Conservation (phyloP, 1,140 invertebrate genomes). For the Eurytemora carolleeae region DNA sequence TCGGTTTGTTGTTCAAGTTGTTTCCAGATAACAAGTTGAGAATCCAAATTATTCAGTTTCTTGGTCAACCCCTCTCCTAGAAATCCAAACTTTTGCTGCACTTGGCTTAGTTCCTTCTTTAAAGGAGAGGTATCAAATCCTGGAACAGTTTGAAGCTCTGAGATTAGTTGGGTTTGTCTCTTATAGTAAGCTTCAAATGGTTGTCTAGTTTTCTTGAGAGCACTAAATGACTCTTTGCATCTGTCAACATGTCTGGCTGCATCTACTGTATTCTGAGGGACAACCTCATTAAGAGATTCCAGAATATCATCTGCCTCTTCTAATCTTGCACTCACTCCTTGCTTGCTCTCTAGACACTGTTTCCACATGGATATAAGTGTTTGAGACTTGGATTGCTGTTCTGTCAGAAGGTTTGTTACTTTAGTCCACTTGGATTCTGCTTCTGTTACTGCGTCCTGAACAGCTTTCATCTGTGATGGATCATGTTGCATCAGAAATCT, state of each 20-base stretch:
- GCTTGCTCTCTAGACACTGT: conserved; percentile 17
- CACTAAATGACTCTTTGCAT: conserved; percentile 47
- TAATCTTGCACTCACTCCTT: conserved; percentile 41
- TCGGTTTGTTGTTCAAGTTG: conserved; percentile 66
- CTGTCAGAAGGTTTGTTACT: conserved; percentile 3
- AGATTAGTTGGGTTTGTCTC: conserved; percentile 20
- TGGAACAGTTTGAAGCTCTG: conserved; percentile 44
- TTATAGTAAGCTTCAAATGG: conserved; percentile 37
- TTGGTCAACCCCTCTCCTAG: conserved; percentile 44
- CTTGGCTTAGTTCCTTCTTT: conserved; percentile 23
- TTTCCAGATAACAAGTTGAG: conserved; percentile 71
- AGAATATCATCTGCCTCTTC: conserved; percentile 39
- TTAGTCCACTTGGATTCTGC: conserved; percentile 12
- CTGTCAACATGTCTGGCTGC: conserved; percentile 42
- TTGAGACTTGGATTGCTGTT: conserved; percentile 13
- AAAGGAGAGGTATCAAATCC: conserved; percentile 38
- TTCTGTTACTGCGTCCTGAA: conserved; percentile 10
- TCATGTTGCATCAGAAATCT: conserved; percentile 1
- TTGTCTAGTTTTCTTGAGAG: conserved; percentile 48
- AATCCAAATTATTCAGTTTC: conserved; percentile 54
- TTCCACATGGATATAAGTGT: conserved; percentile 16
- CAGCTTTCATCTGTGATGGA: background rate
- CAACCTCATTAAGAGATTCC: conserved; percentile 27
- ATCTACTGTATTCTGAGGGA: conserved; percentile 41
- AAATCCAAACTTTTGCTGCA: conserved; percentile 46